Evolutionary conservation across 2,113 vertebrate species (phyloP).

Genomic region (Epinephelus cyanopodus): DNA sequence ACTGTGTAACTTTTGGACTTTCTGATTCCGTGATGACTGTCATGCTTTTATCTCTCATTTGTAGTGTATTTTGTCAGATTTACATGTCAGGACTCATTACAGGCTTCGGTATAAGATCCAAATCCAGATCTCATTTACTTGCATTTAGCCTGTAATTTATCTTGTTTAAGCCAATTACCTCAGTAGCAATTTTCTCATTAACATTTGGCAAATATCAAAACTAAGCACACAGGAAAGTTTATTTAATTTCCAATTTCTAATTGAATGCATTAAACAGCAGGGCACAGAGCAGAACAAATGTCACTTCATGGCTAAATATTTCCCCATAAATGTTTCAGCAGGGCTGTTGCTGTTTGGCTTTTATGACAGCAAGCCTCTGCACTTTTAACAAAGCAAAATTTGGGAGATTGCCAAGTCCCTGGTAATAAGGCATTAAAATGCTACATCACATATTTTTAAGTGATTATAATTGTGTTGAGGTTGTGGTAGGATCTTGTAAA

Average conservation of each 20-base stretch:
- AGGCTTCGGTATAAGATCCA: slow-evolving; percentile 27
- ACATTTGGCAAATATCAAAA: slow-evolving; percentile 33
- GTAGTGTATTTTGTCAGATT: slow-evolving; percentile 18
- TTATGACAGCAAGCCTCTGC: slow-evolving; percentile 25
- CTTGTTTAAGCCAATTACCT: slow-evolving; percentile 13
- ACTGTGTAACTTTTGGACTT: slow-evolving; percentile 38
- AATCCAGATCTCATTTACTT: slow-evolving; percentile 30
- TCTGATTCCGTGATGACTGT: slow-evolving; percentile 40
- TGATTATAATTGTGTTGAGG: slow-evolving; percentile 17
- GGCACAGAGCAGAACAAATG: slow-evolving; percentile 37
- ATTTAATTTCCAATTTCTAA: slow-evolving; percentile 31
- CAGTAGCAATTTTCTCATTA: slow-evolving; percentile 42
- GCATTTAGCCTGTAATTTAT: slow-evolving; percentile 36
- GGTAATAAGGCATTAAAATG: slow-evolving; percentile 19
- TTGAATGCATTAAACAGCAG: slow-evolving; percentile 37
- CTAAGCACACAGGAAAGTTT: not conserved
- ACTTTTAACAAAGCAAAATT: slow-evolving; percentile 40
- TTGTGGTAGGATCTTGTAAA: slow-evolving; percentile 9
- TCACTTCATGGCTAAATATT: slow-evolving; percentile 38
- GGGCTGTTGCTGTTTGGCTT: slow-evolving; percentile 30
- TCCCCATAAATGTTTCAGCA: slow-evolving; percentile 22
- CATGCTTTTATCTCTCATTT: slow-evolving; percentile 52
- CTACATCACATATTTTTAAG: not conserved
- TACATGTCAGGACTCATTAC: slow-evolving; percentile 11
- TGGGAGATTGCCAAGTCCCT: slow-evolving; percentile 17